Conservation (phyloP, 2,797 vertebrate species). For the Pterois miles region DNA sequence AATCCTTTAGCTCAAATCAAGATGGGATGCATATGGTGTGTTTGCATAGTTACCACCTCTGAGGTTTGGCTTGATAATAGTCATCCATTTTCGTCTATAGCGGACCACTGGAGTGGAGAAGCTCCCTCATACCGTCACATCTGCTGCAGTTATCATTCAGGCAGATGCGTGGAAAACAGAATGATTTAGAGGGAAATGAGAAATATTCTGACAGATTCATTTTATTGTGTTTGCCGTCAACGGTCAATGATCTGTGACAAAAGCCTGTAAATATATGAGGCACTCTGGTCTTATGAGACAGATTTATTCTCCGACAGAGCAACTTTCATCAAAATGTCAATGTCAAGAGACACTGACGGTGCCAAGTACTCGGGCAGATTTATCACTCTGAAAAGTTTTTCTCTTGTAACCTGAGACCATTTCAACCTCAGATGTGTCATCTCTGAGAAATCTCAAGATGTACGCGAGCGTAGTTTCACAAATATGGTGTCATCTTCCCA, state of each 20-base stretch:
- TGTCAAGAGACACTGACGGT: slow-evolving; percentile 43
- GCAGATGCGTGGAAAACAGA: slow-evolving; percentile 61
- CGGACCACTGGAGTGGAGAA: slow-evolving; percentile 59
- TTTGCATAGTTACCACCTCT: slow-evolving; percentile 56
- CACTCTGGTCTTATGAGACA: slow-evolving; percentile 55
- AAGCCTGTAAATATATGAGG: slow-evolving; percentile 61
- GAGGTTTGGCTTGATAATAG: slow-evolving; percentile 62
- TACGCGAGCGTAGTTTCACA: background rate
- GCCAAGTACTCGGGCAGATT: slow-evolving; percentile 40
- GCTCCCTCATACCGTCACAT: slow-evolving; percentile 59
- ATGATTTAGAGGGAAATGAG: slow-evolving; percentile 67
- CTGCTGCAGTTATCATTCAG: slow-evolving; percentile 64
- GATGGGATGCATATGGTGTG: slow-evolving; percentile 47
- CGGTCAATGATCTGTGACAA: slow-evolving; percentile 64
- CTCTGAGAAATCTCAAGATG: background rate
- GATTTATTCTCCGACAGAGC: slow-evolving; percentile 58
- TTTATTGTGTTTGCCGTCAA: slow-evolving; percentile 65
- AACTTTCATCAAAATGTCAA: slow-evolving; percentile 72
- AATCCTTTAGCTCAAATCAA: slow-evolving; percentile 53
- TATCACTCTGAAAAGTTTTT: slow-evolving; percentile 57
- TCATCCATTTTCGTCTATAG: slow-evolving; percentile 64
- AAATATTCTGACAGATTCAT: slow-evolving; percentile 61
- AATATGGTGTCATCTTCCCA: slow-evolving; percentile 1
- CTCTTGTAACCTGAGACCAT: slow-evolving; percentile 32
- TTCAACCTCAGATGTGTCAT: slow-evolving; percentile 22